Conservation (phyloP, 2,888 invertebrate genomes). For the Brenthis hecate region DNA sequence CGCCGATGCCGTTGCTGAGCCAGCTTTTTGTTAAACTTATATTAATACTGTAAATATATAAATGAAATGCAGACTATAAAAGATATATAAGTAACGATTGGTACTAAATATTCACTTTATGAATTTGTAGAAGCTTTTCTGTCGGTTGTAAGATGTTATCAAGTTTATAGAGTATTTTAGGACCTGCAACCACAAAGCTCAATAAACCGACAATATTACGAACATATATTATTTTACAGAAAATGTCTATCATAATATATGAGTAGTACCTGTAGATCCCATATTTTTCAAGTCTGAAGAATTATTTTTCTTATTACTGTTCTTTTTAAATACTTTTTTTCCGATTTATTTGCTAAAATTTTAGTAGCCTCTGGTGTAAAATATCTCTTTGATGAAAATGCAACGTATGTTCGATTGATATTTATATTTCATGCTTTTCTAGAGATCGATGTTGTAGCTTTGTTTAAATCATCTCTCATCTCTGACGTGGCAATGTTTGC, state of each 20-base stretch:
- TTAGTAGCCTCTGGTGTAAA: not conserved
- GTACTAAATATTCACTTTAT: too few species aligned
- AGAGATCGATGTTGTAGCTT: constrained; percentile 31
- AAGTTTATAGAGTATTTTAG: not conserved
- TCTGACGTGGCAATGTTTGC: constrained; percentile 44
- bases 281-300: too few species aligned
- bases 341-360: not conserved
- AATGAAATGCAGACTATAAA: too few species aligned
- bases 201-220: not conserved
- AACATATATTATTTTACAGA: not conserved
- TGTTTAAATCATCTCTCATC: constrained; percentile 34
- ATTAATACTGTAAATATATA: too few species aligned
- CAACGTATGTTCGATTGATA: constrained; percentile 36
- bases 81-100: too few species aligned
- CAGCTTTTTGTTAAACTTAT: too few species aligned
- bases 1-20: too few species aligned
- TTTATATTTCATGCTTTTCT: constrained; percentile 44
- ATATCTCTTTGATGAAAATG: constrained; percentile 4
- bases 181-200: not conserved
- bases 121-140: not conserved
- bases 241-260: too few species aligned
- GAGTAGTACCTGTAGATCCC: too few species aligned
- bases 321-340: not conserved
- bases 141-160: not conserved
- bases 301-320: not conserved